phyloP scores from a whole-genome alignment of 2,113 vertebrate genomes.

The Onychostoma macrolepis region DNA sequence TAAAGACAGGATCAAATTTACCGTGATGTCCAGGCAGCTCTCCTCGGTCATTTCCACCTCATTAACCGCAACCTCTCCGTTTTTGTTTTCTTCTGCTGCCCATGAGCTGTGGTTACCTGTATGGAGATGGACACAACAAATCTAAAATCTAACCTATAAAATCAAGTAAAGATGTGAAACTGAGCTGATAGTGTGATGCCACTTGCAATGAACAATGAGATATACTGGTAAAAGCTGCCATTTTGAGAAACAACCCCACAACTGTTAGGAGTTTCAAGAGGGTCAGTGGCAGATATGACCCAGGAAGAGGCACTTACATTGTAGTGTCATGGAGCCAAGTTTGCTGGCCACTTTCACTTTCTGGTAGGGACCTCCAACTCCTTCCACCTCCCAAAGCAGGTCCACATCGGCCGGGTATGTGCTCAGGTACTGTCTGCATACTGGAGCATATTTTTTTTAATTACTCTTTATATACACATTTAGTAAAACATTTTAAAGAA shows the following conservation, averaged over 20 bases:
- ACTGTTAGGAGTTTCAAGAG: not conserved
- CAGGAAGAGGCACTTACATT: conserved; percentile 11
- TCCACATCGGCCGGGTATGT: conserved; percentile 80
- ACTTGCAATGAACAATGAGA: not conserved
- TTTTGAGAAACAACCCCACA: not conserved
- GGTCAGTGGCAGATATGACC: not conserved
- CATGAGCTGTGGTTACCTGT: conserved; percentile 27
- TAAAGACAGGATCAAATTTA: not conserved
- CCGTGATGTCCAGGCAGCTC: conserved; percentile 45
- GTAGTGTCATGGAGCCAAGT: conserved; percentile 23
- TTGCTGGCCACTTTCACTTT: conserved; percentile 74
- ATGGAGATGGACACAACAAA: not conserved
- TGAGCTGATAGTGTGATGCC: not conserved
- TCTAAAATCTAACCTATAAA: not conserved
- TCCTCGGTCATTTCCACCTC: conserved; percentile 7
- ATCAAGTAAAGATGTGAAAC: conserved; percentile 11
- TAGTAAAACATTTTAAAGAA: not conserved
- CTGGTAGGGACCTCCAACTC: conserved; percentile 81
- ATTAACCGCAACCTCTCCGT: conserved; percentile 30
- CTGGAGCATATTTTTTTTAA: not conserved
- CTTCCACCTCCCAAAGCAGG: conserved; percentile 87
- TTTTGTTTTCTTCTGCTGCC: conserved; percentile 26
- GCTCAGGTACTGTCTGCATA: conserved; percentile 81
- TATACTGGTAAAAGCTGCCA: not conserved
- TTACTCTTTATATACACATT: not conserved